Evolutionary conservation across 2,113 vertebrate genomes (phyloP).

Genomic region (Balaeniceps rex): DNA sequence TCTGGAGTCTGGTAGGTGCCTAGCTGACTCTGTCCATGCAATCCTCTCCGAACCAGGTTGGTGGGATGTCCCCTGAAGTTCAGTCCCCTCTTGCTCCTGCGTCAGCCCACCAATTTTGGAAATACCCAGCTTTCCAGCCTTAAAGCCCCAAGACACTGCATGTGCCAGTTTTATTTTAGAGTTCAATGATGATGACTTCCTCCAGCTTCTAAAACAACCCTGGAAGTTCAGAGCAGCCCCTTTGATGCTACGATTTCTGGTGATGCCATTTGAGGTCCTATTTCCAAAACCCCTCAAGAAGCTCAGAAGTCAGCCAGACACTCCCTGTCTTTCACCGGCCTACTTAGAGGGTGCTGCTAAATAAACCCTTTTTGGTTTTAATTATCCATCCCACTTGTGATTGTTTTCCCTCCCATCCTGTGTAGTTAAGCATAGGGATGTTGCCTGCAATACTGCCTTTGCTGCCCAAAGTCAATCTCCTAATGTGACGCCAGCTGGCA

Average conservation of each 20-base stretch:
- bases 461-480: conserved; percentile 31
- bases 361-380: neutral
- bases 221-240: neutral
- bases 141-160: neutral
- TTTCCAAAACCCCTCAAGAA: neutral
- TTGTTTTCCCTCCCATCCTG: neutral
- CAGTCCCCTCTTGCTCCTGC: neutral
- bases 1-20: neutral
- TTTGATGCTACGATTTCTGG: neutral
- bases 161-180: neutral
- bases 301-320: neutral
- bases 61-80: neutral
- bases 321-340: neutral
- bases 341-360: neutral
- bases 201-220: neutral
- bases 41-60: neutral
- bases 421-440: neutral
- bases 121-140: neutral
- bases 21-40: neutral
- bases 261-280: neutral
- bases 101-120: neutral
- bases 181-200: neutral
- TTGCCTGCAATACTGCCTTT: neutral
- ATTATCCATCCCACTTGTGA: neutral
- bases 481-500: neutral